Base-by-base conservation (phyloP, 2,888 invertebrate genomes). In the Drosophila acutilabella region DNA sequence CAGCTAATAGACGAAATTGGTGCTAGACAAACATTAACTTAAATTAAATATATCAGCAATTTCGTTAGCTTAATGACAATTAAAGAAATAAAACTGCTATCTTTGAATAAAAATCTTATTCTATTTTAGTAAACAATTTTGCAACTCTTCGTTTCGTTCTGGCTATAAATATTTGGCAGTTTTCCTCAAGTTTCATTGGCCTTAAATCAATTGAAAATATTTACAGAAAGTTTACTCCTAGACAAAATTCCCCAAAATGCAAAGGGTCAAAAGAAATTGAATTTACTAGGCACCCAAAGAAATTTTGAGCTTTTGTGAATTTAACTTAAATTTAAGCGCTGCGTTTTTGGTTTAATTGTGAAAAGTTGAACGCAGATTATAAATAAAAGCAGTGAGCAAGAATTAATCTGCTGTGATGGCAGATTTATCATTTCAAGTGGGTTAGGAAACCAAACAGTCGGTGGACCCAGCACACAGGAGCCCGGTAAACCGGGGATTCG, bases 141-240 rank as follows among this genome's bases (percentile, higher is more conserved):
- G 10, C 4, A 33, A 50, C 23, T 13, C 38, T 20, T 51, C 6
- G 18, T 3, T 10, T 5, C 36, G 0, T 20, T 51, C 8, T 8
- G 30, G 30, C 30, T 2, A 30, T 8, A 7, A 8, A 30, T 4
- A 10, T 23, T 36, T 18, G 5, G 4, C 18, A 23, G n/a, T 59
- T 73, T 60, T 53, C 23, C 6, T 0, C 23, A 6, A 23, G 6
- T 23, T 23, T 23, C 23, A 44, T 60, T 44, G 38, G 16, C 57
- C 16, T 38, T 48, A 36, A 58, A 62, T 69, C 64, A 69, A 65
- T 70, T 50, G 50, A 51, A 67, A 50, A 51, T 14, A 40, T 7
- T 61, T 16, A 16, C 26, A 13, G 26, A 42, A 57, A 40, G 14
- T 26, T 42, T 11, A 8, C n/a, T 10, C 14, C 36, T 48, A 54